Percentiles rank a stretch among this genome's conserved stretches.
phyloP scores from a whole-genome alignment of 2,888 invertebrate genomes.

The Callyntrura guangdongensis region DNA sequence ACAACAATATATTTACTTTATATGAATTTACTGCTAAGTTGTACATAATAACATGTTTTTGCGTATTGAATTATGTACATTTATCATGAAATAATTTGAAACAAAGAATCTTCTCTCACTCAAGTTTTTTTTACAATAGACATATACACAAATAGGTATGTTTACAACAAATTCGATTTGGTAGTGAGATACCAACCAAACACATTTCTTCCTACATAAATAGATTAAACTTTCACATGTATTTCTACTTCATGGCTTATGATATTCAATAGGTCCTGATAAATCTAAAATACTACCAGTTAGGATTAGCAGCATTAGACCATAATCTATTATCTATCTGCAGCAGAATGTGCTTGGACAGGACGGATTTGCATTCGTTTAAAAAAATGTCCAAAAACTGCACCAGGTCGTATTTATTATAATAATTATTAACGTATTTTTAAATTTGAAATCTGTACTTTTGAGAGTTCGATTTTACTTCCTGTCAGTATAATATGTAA shows the following conservation, averaged over 20 bases:
- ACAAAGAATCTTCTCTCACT: constrained; percentile 35
- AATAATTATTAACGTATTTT: constrained; percentile 38
- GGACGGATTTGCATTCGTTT: constrained; percentile 80
- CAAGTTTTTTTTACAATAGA: constrained; percentile 46
- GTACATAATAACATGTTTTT: constrained; percentile 44
- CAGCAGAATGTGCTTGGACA: constrained; percentile 73
- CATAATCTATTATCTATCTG: constrained; percentile 42
- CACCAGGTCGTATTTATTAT: constrained; percentile 66
- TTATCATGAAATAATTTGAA: constrained; percentile 16
- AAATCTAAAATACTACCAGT: constrained; percentile 34
- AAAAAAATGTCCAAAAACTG: constrained; percentile 72
- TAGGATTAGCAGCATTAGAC: constrained; percentile 45
- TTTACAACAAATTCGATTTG: constrained; percentile 33
- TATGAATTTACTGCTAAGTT: constrained; percentile 28
- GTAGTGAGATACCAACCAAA: constrained; percentile 64
- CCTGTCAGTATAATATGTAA: constrained; percentile 49
- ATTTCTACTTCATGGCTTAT: constrained; percentile 24
- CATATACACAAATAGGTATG: constrained; percentile 58
- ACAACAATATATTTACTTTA: constrained; percentile 21
- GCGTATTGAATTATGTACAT: constrained; percentile 48
- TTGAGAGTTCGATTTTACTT: constrained; percentile 44
- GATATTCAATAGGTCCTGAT: constrained; percentile 9
- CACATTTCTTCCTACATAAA: constrained; percentile 45
- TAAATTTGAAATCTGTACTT: constrained; percentile 37
- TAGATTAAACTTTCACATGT: constrained; percentile 2